Base-by-base conservation (phyloP, 2,888 invertebrate species). In the Drosophila vallismaia region DNA sequence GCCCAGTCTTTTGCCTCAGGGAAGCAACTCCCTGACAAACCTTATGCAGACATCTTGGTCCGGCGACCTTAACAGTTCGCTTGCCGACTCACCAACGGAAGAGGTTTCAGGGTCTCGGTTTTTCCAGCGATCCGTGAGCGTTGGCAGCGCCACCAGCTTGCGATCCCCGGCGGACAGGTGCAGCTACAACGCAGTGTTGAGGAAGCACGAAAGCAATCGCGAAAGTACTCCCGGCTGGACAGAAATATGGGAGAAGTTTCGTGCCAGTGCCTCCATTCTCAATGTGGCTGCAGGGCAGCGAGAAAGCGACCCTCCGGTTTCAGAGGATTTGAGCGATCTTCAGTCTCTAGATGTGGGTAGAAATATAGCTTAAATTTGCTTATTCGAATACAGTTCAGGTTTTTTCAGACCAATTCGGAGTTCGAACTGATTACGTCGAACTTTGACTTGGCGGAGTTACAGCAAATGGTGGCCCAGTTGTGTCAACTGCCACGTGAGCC, bases 401-500 rank as follows among this genome's bases (percentile, higher is more conserved):
- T n/a, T 6, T 63, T 49, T 0, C 48, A 91, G 89, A 92, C 77
- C n/a, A 86, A 92, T 29, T 91, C 94, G 42, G 94, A 93, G 69
- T 94, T 94, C 91, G 94, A 94, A 89, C 91, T 94, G 42, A 91
- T 94, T 19, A 92, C 93, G 1, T 92, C 92, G 71, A 93, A 93
- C 40, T 94, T 94, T 77, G 92, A 93, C 74, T 92, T 92, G 48
- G 90, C 88, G 36, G 94, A 94, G 74, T 88, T 94, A 59, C 93
- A 94, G 66, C 92, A 92, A 77, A 93, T 96, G 92, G 93, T 95
- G 8, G 92, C 93, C 46, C 94, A 95, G 78, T 89, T 96, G 31
- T 95, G 95, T 19, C 93, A 92, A 74, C 91, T 97, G 56, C 93
- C 95, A 0, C 93, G 93, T 50, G 98, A 98, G 90, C 94, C 94